phyloP scores from a whole-genome alignment of 2,888 invertebrate species.

The Dyspetes luteomarginatus region DNA sequence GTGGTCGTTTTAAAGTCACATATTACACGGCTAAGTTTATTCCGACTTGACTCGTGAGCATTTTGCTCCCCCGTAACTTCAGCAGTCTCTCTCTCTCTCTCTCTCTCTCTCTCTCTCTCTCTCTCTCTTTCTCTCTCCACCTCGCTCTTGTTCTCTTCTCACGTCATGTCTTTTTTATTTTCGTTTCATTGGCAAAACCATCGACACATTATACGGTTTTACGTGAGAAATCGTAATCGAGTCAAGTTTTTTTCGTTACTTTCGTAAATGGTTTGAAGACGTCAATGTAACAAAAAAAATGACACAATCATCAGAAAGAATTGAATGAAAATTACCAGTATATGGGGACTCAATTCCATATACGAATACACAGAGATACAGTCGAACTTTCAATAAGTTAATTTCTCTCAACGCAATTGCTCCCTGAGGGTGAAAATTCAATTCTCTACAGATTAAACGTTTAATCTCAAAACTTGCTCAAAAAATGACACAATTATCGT shows the following conservation, averaged over 20 bases:
- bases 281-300: not conserved
- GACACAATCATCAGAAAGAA: too few relatives aligned
- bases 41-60: conserved; percentile 27
- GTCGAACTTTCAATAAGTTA: too few relatives aligned
- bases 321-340: too few relatives aligned
- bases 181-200: conserved; percentile 32
- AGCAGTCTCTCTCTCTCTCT: not conserved
- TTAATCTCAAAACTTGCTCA: too few relatives aligned
- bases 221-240: conserved; percentile 31
- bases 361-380: too few relatives aligned
- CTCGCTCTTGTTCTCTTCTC: conserved; percentile 64
- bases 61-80: conserved; percentile 38
- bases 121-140: not conserved
- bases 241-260: not conserved
- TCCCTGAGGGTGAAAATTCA: too few relatives aligned
- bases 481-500: too few relatives aligned
- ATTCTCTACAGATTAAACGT: too few relatives aligned
- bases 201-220: not conserved
- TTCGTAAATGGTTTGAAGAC: not conserved
- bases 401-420: too few relatives aligned
- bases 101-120: not conserved
- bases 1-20: conserved; percentile 72
- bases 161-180: not conserved
- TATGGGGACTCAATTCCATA: too few relatives aligned
- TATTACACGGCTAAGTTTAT: conserved; percentile 54